These are phyloP conservation scores for Riptortus pedestris DNA, from an alignment of 1,140 invertebrate species.

Conservation along the genomic window DNA sequence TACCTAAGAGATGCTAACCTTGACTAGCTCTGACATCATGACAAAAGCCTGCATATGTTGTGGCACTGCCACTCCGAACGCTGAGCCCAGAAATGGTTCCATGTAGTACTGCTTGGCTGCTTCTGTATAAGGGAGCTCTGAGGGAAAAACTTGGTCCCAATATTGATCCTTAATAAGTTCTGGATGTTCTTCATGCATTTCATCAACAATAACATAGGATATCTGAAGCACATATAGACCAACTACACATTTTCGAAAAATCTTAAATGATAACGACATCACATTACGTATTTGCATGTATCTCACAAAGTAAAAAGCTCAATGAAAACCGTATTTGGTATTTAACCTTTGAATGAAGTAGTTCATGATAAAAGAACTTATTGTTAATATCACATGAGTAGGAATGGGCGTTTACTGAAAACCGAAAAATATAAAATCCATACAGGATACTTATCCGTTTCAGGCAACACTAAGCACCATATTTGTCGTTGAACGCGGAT, in stretches of 20 bases:
- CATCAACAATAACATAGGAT: constrained; percentile 28
- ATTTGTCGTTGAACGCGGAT: neutral
- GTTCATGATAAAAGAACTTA: too few relatives aligned
- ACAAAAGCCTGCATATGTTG: constrained; percentile 17
- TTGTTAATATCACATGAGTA: too few relatives aligned
- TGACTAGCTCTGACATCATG: neutral
- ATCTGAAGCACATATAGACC: constrained; percentile 14
- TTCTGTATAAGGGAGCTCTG: constrained; percentile 27
- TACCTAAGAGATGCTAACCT: neutral
- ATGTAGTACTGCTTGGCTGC: constrained; percentile 22
- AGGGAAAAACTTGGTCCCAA: constrained; percentile 28
- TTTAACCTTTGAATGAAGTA: too few relatives aligned
- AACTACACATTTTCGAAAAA: neutral
- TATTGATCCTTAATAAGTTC: constrained; percentile 25
- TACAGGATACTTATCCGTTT: too few relatives aligned
- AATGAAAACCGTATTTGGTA: too few relatives aligned
- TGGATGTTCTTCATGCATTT: constrained; percentile 26
- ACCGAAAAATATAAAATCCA: too few relatives aligned
- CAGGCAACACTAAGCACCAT: neutral
- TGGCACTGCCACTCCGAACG: constrained; percentile 22
- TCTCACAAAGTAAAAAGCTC: too few relatives aligned
- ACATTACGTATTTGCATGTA: too few relatives aligned
- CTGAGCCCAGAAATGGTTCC: constrained; percentile 23
- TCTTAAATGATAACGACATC: too few relatives aligned
- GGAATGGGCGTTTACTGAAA: too few relatives aligned